phyloP scores from a whole-genome alignment of 2,888 invertebrate genomes.

The Parapristionchus giblindavisi region DNA sequence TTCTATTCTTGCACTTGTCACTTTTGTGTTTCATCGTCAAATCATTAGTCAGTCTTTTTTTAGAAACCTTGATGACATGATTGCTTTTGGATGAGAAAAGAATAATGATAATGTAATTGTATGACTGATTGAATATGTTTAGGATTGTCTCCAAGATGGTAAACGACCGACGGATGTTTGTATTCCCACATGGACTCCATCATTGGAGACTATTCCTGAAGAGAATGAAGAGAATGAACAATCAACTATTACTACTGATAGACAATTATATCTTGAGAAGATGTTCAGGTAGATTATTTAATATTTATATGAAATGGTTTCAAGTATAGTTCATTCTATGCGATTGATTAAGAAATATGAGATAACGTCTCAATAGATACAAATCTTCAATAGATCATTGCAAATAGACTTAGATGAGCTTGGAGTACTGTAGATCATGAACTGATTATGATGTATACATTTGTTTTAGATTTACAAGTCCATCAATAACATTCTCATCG shows the following conservation, averaged over 20 bases:
- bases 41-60: too few relatives aligned
- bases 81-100: not conserved
- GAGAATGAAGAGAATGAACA: constrained; percentile 46
- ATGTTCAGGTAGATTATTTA: constrained; percentile 14
- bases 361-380: too few relatives aligned
- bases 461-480: constrained; percentile 57
- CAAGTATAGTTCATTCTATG: not conserved
- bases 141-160: constrained; percentile 58
- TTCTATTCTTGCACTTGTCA: not conserved
- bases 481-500: constrained; percentile 63
- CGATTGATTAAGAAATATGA: not conserved
- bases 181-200: constrained; percentile 63
- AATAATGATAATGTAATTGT: not conserved
- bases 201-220: constrained; percentile 52
- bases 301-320: not conserved
- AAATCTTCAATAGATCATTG: too few relatives aligned
- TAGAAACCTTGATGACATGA: too few relatives aligned
- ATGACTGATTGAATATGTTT: not conserved
- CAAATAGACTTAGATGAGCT: too few relatives aligned
- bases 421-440: not conserved
- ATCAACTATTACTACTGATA: not conserved
- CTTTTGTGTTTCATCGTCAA: not conserved
- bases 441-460: constrained; percentile 38
- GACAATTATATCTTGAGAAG: constrained; percentile 21
- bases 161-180: constrained; percentile 56